Evolutionary conservation across 1,140 invertebrate species (phyloP), one percentile per base, ranked within the genome.

Genomic region (Diuraphis noxia): DNA sequence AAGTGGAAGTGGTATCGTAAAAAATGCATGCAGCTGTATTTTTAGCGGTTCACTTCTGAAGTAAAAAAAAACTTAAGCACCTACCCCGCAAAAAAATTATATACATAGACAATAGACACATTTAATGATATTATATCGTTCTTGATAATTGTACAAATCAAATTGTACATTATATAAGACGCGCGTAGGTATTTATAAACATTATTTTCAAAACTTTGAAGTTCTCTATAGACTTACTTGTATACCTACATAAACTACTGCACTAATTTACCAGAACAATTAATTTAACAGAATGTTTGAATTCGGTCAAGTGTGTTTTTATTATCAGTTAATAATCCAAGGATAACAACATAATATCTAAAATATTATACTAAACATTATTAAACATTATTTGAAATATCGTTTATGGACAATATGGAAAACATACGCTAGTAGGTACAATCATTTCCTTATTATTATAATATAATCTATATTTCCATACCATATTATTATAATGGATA

Each of bases 301-400:
- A 46, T 40, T 82, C 82, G 19, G 36, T 85, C 17, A 30, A 85
- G 30, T 34, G 30, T 41, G 13, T 40, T 43, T 43, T 41, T 84
- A n/a, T 85, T 85, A 79, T 81, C 40, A 34, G 17, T 21, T 13
- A 72, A 72, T 13, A 85, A 85, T 43, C 82, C 40, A 43, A 85
- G 82, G 82, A 85, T 43, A 85, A 21, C 41, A 21, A 85, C 41
- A n/a, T 85, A 85, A n/a, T 85, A 85, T n/a, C 40, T 36, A n/a
- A 30, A n/a, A 43, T 34, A 34, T 43, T 34, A 34, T 43, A 85
- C 46, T 85, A 5, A 30, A n/a, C 19, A 41, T n/a, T 72, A n/a
- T 72, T 72, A 72, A 72, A 72, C 17, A 46, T 41, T 17, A 41
- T 40, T 43, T 84, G 7, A 34, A 34, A 17, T 34, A 21, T 43